phyloP scores from a whole-genome alignment of 2,797 vertebrate genomes.

The Melanotaenia trifasciata region DNA sequence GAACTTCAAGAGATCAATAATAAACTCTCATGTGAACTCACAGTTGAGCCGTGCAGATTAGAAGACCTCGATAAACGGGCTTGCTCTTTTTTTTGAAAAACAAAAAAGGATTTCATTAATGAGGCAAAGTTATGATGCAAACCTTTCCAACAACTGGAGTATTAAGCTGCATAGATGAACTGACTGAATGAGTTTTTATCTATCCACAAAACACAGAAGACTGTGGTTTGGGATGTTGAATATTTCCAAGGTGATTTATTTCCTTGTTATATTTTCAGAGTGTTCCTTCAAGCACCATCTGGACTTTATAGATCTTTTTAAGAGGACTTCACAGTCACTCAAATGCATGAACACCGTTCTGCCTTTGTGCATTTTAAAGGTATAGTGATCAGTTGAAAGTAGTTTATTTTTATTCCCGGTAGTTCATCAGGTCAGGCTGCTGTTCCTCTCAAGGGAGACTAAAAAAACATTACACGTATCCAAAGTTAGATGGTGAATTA shows the following conservation, averaged over 20 bases:
- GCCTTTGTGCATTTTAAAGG: not conserved
- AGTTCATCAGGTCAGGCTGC: slow-evolving; percentile 43
- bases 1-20: slow-evolving; percentile 71
- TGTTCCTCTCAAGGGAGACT: slow-evolving; percentile 24
- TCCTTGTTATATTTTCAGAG: not conserved
- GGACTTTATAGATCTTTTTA: not conserved
- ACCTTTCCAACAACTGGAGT: slow-evolving; percentile 23
- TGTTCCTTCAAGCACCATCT: not conserved
- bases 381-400: slow-evolving; percentile 1
- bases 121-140: slow-evolving; percentile 57
- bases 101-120: slow-evolving; percentile 52
- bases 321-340: not conserved
- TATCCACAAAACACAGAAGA: not conserved
- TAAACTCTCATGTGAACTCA: slow-evolving; percentile 65
- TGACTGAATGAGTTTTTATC: not conserved
- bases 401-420: slow-evolving; percentile 40
- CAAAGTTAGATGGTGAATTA: slow-evolving; percentile 35
- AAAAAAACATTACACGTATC: slow-evolving; percentile 15
- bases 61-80: slow-evolving; percentile 59
- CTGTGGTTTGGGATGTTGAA: not conserved
- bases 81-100: slow-evolving; percentile 26
- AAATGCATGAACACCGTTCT: not conserved
- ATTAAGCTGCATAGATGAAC: slow-evolving; percentile 12
- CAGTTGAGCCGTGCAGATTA: slow-evolving; percentile 70
- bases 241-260: not conserved